These are phyloP conservation scores for Melanocharis versteri DNA, from an alignment of 2,113 vertebrate genomes.

Conservation along the genomic window DNA sequence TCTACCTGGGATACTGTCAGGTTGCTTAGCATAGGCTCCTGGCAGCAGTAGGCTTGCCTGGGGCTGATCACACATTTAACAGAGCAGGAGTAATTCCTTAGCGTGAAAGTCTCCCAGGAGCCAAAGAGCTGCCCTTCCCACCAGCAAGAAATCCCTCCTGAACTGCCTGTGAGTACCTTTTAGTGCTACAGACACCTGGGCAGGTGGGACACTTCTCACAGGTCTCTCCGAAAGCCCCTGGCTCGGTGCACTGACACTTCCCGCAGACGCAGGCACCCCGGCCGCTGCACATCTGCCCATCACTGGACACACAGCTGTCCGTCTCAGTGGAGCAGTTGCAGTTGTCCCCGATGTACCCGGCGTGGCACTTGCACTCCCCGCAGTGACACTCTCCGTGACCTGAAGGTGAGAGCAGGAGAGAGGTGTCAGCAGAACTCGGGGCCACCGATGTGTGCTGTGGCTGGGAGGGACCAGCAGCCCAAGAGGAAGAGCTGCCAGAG, in stretches of 20 bases:
- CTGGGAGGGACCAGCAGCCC: not conserved
- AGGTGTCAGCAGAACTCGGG: accelerated
- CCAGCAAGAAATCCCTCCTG: not conserved
- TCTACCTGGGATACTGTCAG: not conserved
- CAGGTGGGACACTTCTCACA: constrained; percentile 97
- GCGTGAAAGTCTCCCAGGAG: not conserved
- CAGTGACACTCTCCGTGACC: constrained; percentile 96
- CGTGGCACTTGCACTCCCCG: constrained; percentile 92
- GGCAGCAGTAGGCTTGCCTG: not conserved
- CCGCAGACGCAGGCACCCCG: constrained; percentile 87
- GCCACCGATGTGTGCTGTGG: accelerated
- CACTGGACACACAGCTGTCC: constrained; percentile 76
- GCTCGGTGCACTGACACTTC: constrained; percentile 87
- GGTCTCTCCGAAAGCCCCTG: constrained; percentile 89
- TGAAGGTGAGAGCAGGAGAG: constrained; percentile 17
- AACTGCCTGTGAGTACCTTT: constrained; percentile 75
- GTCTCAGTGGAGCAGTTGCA: constrained; percentile 93
- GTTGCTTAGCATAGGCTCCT: not conserved
- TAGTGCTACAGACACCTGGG: constrained; percentile 88
- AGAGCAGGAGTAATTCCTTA: not conserved
- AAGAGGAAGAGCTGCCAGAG: not conserved
- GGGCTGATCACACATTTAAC: not conserved
- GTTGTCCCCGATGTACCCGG: constrained; percentile 89
- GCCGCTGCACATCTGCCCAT: constrained; percentile 89
- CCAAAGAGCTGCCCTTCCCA: not conserved